Evolutionary conservation across 2,888 invertebrate species (phyloP).

Genomic region (Molanna angustata): DNA sequence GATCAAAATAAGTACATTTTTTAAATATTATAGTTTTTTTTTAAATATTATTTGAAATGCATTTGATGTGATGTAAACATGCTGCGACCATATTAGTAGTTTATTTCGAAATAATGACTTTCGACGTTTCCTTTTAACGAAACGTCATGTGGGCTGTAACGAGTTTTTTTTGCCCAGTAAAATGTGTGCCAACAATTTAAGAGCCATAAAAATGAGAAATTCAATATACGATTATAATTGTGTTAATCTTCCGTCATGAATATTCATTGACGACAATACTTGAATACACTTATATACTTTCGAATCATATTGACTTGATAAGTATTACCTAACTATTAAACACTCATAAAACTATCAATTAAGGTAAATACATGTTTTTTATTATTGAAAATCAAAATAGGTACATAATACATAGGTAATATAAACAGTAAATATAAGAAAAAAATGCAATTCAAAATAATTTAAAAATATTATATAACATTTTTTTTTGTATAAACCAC

Average conservation of each 20-base stretch:
- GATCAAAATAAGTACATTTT: too few species aligned
- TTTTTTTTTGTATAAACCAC: too few species aligned
- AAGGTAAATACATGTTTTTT: neutral
- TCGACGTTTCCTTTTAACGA: neutral
- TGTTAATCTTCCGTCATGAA: slow-evolving; percentile 12
- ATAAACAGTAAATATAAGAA: too few species aligned
- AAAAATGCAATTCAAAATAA: too few species aligned
- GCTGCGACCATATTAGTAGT: too few species aligned
- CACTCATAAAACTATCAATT: neutral
- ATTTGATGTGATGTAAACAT: too few species aligned
- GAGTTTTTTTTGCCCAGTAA: slow-evolving; percentile 5
- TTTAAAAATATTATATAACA: too few species aligned
- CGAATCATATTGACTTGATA: neutral
- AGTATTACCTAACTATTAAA: neutral
- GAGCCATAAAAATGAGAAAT: slow-evolving; percentile 16
- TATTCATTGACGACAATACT: slow-evolving; percentile 6
- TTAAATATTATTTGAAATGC: too few species aligned
- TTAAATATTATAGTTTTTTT: too few species aligned
- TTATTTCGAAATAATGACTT: slow-evolving; percentile 3
- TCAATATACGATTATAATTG: slow-evolving; percentile 18
- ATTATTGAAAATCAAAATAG: too few species aligned
- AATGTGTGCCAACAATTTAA: slow-evolving; percentile 24
- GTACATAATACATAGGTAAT: too few species aligned
- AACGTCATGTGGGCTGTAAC: neutral
- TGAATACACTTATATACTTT: neutral